These are phyloP conservation scores for Chelonoidis abingdonii DNA, from an alignment of 2,113 vertebrate genomes.

Conservation along the genomic window DNA sequence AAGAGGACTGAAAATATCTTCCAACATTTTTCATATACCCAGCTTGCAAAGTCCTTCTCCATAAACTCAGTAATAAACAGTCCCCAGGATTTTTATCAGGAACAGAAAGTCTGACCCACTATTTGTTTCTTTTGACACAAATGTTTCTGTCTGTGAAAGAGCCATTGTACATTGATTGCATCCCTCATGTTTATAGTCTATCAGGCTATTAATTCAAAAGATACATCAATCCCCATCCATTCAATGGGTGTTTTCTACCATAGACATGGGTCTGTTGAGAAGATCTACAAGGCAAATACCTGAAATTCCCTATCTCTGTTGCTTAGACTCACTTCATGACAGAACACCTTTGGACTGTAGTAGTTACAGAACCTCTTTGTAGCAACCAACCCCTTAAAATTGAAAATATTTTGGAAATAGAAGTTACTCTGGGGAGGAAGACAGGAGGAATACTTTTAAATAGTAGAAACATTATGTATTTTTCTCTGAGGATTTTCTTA, in stretches of 20 bases:
- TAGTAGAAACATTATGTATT: not conserved
- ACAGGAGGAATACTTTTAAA: not conserved
- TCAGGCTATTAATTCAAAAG: not conserved
- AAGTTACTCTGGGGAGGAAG: not conserved
- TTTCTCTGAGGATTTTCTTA: constrained; percentile 39
- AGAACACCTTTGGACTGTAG: not conserved
- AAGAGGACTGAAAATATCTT: not conserved
- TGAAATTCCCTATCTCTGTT: not conserved
- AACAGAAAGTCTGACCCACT: not conserved
- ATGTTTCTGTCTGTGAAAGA: not conserved
- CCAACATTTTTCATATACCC: not conserved
- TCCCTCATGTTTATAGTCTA: not conserved
- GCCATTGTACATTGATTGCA: not conserved
- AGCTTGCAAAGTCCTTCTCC: not conserved
- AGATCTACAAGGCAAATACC: not conserved
- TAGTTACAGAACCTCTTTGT: not conserved
- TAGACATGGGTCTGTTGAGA: not conserved
- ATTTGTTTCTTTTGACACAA: not conserved
- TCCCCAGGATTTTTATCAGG: not conserved
- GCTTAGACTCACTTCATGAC: not conserved
- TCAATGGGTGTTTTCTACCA: not conserved
- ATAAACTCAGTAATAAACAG: not conserved
- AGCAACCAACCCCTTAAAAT: not conserved
- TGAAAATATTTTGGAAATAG: not conserved
- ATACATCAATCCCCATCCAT: not conserved